Evolutionary conservation across 2,113 vertebrate genomes (phyloP).

Genomic region (Aleadryas rufinucha): DNA sequence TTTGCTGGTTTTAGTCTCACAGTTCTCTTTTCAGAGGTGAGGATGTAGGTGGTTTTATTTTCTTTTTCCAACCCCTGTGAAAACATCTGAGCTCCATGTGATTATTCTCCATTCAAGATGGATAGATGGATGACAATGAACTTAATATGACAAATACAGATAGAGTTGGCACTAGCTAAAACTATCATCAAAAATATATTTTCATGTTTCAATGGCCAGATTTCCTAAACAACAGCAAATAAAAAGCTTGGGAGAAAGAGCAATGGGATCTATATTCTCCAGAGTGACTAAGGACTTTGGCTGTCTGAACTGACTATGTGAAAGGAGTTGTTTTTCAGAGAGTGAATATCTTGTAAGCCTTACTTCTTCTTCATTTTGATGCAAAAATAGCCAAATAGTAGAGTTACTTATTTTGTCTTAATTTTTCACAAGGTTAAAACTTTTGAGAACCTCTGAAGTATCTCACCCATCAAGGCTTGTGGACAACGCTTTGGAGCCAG

Average conservation of each 20-base stretch:
- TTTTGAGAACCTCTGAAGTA: not conserved
- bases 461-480: not conserved
- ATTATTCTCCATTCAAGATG: not conserved
- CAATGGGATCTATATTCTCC: not conserved
- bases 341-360: not conserved
- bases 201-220: not conserved
- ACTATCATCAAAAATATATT: not conserved
- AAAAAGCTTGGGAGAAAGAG: not conserved
- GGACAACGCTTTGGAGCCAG: not conserved
- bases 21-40: not conserved
- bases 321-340: not conserved
- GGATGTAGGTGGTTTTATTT: not conserved
- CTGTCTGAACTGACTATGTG: not conserved
- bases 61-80: not conserved
- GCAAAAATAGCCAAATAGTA: not conserved
- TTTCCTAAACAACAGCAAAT: not conserved
- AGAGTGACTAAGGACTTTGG: not conserved
- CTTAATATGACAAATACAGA: not conserved
- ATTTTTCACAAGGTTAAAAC: not conserved
- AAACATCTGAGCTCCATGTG: not conserved
- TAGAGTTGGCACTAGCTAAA: not conserved
- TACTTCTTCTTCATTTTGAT: not conserved
- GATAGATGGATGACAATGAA: not conserved
- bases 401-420: not conserved
- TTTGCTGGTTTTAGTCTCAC: not conserved